Conservation (phyloP, 2,797 vertebrate genomes). For the Argyrosomus regius region DNA sequence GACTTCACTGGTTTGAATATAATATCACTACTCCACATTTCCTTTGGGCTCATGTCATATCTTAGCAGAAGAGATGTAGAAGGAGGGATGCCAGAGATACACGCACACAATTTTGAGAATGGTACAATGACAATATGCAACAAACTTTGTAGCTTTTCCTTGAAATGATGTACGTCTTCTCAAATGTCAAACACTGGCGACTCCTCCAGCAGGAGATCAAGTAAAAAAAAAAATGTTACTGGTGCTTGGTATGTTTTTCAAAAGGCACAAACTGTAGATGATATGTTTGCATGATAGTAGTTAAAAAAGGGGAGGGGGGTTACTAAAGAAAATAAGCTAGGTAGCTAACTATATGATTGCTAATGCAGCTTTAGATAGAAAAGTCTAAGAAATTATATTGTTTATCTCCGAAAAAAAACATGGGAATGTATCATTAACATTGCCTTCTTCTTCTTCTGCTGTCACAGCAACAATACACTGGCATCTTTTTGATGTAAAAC, state of each 20-base stretch:
- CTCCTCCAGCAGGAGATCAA: constrained; percentile 32
- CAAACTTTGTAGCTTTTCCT: constrained; percentile 35
- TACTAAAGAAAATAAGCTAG: constrained; percentile 4
- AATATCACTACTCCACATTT: constrained; percentile 10
- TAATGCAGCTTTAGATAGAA: constrained; percentile 32
- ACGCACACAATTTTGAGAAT: background rate
- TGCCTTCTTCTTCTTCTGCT: constrained; percentile 51
- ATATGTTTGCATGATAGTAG: constrained; percentile 60
- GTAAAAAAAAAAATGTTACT: constrained; percentile 21
- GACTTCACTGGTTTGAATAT: constrained; percentile 32
- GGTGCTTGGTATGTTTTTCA: constrained; percentile 63
- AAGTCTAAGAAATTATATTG: background rate
- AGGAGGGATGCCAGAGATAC: constrained; percentile 7
- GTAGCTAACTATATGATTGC: background rate
- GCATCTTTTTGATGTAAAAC: constrained; percentile 30
- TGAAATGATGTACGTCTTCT: constrained; percentile 32
- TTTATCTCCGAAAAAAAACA: constrained; percentile 22
- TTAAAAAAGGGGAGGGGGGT: background rate
- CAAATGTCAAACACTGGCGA: constrained; percentile 35
- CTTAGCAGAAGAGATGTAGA: constrained; percentile 7
- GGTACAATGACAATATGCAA: constrained; percentile 59
- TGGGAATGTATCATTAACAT: constrained; percentile 51
- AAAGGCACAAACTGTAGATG: constrained; percentile 59
- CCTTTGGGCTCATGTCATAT: constrained; percentile 30
- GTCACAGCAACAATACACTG: constrained; percentile 38